phyloP scores from a whole-genome alignment of 2,797 vertebrate species.

The Peromyscus nudipes region DNA sequence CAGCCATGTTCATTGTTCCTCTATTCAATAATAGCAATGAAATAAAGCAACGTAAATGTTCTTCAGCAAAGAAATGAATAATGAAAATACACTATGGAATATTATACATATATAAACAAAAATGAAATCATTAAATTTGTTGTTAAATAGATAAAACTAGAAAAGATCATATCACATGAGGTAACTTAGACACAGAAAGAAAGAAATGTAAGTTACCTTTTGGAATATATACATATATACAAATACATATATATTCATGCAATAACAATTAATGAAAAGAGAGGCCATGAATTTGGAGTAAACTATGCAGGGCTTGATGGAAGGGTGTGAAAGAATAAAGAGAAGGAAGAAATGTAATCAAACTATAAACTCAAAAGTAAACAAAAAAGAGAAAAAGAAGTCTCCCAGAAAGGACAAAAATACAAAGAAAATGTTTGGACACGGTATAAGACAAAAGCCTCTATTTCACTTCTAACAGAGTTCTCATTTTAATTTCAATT shows the following conservation, averaged over 20 bases:
- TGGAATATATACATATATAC: neutral
- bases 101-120: neutral
- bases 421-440: neutral
- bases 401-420: neutral
- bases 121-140: neutral
- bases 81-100: neutral
- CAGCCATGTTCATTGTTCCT: neutral
- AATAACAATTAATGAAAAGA: neutral
- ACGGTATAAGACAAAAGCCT: neutral
- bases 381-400: neutral
- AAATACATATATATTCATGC: neutral
- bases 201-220: neutral
- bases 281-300: neutral
- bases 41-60: neutral
- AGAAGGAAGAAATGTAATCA: neutral
- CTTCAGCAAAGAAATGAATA: neutral
- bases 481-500: neutral
- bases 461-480: neutral
- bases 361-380: neutral
- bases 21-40: neutral
- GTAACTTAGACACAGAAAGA: neutral
- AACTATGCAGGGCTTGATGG: neutral
- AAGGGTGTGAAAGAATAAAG: neutral
- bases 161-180: neutral
- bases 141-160: neutral